Percentiles rank a stretch among this genome's conserved stretches.
These are phyloP conservation scores for Rhineura floridana DNA, from an alignment of 2,113 vertebrate species.

Conservation along the genomic window DNA sequence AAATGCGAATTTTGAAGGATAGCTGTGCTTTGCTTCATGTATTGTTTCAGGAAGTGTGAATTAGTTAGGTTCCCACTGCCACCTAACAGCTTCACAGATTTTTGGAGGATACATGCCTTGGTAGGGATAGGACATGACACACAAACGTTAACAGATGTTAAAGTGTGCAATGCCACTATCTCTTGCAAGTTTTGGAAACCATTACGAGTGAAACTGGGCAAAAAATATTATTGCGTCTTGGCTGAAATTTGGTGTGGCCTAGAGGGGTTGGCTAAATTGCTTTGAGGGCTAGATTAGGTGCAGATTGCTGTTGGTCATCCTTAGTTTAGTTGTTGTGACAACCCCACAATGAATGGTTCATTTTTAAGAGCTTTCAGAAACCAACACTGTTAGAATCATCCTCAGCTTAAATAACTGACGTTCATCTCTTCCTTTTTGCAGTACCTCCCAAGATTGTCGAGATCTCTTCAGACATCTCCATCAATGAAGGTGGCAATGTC, in stretches of 20 bases:
- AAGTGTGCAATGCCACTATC: neutral
- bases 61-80: too few relatives aligned
- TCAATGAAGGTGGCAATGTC: constrained; percentile 94
- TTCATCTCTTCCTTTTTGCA: constrained; percentile 66
- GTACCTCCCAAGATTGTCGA: constrained; percentile 95
- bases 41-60: too few relatives aligned
- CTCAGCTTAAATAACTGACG: neutral
- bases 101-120: neutral
- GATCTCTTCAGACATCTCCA: constrained; percentile 91
- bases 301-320: neutral
- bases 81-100: neutral
- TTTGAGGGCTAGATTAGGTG: neutral
- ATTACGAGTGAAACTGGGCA: neutral
- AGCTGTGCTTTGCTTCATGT: too few relatives aligned
- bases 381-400: neutral
- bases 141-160: neutral
- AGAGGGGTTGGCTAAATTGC: neutral
- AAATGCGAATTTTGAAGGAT: too few relatives aligned
- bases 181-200: neutral
- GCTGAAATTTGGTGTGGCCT: neutral
- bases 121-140: neutral
- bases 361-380: neutral
- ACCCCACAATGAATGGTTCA: too few relatives aligned
- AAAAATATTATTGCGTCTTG: neutral
- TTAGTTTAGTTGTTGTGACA: neutral